Evolutionary conservation across 2,113 vertebrate species (phyloP).

Genomic region (Corythoichthys haematopterus): DNA sequence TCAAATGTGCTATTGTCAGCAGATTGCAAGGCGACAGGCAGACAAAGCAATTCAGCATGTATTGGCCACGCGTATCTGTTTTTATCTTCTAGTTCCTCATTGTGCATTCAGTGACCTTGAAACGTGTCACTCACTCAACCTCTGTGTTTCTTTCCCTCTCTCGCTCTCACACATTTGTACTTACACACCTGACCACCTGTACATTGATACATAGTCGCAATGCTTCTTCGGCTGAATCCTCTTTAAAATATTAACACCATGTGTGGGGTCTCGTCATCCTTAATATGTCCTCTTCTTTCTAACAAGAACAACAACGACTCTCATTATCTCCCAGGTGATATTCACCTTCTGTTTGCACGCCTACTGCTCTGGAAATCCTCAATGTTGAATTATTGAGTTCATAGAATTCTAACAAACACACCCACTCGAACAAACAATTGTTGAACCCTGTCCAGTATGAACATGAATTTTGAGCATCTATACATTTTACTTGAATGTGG

Average conservation of each 20-base stretch:
- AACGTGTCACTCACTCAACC: conserved; percentile 8
- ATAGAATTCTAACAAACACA: conserved; percentile 36
- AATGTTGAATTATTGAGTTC: conserved; percentile 62
- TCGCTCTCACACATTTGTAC: background rate
- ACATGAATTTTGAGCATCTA: background rate
- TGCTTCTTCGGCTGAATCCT: conserved; percentile 42
- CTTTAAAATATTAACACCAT: conserved; percentile 25
- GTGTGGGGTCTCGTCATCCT: conserved; percentile 18
- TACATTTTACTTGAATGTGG: background rate
- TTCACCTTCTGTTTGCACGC: background rate
- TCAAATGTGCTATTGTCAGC: background rate
- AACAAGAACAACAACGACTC: background rate
- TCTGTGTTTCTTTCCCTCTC: background rate
- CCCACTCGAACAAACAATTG: conserved; percentile 2
- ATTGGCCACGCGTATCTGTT: conserved; percentile 31
- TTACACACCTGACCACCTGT: conserved; percentile 2
- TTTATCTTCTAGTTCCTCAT: conserved; percentile 19
- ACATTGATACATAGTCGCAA: conserved; percentile 35
- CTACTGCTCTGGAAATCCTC: conserved; percentile 20
- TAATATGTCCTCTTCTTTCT: conserved; percentile 18
- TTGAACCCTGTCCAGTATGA: too few species aligned
- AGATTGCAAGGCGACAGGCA: background rate
- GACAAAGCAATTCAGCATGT: conserved; percentile 30
- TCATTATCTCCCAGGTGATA: conserved; percentile 29
- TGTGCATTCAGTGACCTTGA: conserved; percentile 50